Evolutionary conservation across 2,113 vertebrate genomes (phyloP).

Genomic region (Cynocephalus volans): DNA sequence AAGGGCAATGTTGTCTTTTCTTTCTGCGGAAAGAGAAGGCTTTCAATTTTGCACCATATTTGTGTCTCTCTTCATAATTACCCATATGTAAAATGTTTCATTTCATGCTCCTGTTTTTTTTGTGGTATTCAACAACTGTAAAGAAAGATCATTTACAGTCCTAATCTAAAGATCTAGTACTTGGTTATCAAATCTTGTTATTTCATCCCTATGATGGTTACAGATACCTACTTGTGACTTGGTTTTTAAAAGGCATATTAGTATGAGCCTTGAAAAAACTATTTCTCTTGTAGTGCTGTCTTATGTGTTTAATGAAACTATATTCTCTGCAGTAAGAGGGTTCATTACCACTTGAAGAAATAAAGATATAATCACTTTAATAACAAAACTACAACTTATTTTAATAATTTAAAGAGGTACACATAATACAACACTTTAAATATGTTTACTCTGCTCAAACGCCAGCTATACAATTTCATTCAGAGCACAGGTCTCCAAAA

Average conservation of each 20-base stretch:
- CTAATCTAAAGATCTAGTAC: slow-evolving; percentile 86
- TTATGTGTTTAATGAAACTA: slow-evolving; percentile 70
- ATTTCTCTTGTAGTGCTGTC: not conserved
- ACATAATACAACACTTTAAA: not conserved
- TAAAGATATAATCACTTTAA: slow-evolving; percentile 9
- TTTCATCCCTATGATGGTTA: slow-evolving; percentile 79
- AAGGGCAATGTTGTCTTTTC: slow-evolving; percentile 89
- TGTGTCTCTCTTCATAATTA: slow-evolving; percentile 81
- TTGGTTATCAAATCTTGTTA: slow-evolving; percentile 86
- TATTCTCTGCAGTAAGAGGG: slow-evolving; percentile 68
- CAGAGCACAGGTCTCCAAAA: not conserved
- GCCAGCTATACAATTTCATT: not conserved
- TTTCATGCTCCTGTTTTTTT: slow-evolving; percentile 64
- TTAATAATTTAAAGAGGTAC: slow-evolving; percentile 40
- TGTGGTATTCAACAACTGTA: slow-evolving; percentile 61
- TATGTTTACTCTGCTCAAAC: not conserved
- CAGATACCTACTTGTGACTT: slow-evolving; percentile 78
- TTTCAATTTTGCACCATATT: slow-evolving; percentile 82
- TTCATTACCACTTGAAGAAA: slow-evolving; percentile 57
- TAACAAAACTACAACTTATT: slow-evolving; percentile 34
- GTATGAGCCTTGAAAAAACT: not conserved
- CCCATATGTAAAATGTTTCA: slow-evolving; percentile 79
- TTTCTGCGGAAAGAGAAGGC: slow-evolving; percentile 81
- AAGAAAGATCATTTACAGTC: slow-evolving; percentile 83
- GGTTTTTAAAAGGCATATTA: slow-evolving; percentile 69